A percentile compares a stretch with the other conserved stretches of the same genome.
These are phyloP conservation scores for Campylomormyrus tamandua DNA, from an alignment of 2,113 vertebrate species.

Conservation along the genomic window DNA sequence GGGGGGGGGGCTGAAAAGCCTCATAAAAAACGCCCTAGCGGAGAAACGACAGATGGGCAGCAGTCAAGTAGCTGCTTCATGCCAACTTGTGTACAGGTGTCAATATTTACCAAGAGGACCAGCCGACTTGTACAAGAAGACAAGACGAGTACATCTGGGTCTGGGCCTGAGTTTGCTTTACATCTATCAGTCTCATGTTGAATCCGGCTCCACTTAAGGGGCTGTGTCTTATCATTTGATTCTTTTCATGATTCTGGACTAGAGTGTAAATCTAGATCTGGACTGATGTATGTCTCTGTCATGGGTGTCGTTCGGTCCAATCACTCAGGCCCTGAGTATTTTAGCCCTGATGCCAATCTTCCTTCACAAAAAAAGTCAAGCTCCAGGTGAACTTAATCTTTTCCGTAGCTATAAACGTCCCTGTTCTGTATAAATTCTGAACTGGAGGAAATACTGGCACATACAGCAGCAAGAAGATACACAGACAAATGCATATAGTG, in stretches of 20 bases:
- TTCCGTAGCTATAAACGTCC: too few relatives aligned
- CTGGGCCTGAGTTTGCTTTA: background rate
- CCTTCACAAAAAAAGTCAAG: too few relatives aligned
- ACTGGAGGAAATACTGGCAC: background rate
- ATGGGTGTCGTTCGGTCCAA: background rate
- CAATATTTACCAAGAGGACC: conserved; percentile 68
- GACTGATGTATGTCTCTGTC: background rate
- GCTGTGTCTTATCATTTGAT: background rate
- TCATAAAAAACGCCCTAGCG: conserved; percentile 69
- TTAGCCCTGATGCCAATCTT: too few relatives aligned
- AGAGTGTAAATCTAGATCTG: background rate
- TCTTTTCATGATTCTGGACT: background rate
- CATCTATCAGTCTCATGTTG: background rate
- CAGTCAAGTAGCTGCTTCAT: conserved; percentile 59
- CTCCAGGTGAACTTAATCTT: too few relatives aligned
- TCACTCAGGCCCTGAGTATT: too few relatives aligned
- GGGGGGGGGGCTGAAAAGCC: conserved; percentile 61
- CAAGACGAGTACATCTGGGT: background rate
- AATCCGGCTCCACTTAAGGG: background rate
- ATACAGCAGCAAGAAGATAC: background rate
- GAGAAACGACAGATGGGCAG: conserved; percentile 71
- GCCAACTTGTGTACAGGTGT: conserved; percentile 76
- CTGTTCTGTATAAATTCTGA: too few relatives aligned
- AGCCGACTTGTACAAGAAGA: background rate
- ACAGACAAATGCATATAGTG: background rate